A percentile compares a stretch with the other conserved stretches of the same genome.
Conservation (phyloP, 2,113 vertebrate genomes). For the Lamprologus speciosus region DNA sequence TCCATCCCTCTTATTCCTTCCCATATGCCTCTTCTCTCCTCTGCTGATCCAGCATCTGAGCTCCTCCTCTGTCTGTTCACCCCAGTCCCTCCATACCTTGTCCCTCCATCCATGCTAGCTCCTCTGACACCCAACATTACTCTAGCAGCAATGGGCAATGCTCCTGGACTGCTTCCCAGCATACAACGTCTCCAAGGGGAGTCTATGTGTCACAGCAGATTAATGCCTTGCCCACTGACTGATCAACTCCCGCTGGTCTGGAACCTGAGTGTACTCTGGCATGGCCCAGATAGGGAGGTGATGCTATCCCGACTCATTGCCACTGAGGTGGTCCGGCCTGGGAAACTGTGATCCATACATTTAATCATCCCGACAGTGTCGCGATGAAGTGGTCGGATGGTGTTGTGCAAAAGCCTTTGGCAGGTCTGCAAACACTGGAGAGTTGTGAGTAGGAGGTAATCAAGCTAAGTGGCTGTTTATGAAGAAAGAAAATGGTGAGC, state of each 20-base stretch:
- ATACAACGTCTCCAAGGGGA: constrained; percentile 57
- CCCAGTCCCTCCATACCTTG: constrained; percentile 7
- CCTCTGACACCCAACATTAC: constrained; percentile 53
- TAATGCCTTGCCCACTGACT: constrained; percentile 67
- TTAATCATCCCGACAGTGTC: constrained; percentile 42
- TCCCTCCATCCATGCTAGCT: constrained; percentile 40
- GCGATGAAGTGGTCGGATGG: constrained; percentile 1
- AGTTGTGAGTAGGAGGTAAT: constrained; percentile 33
- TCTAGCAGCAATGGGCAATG: constrained; percentile 44
- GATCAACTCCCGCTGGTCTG: constrained; percentile 62
- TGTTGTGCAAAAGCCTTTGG: constrained; percentile 1
- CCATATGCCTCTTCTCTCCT: not conserved
- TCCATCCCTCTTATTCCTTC: constrained; percentile 7
- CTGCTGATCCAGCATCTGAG: constrained; percentile 35
- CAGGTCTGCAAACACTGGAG: not conserved
- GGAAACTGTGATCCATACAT: constrained; percentile 43
- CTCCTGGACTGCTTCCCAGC: constrained; percentile 66
- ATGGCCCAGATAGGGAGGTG: constrained; percentile 59
- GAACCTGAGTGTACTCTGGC: constrained; percentile 43
- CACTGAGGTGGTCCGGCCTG: constrained; percentile 49
- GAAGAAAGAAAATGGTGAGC: constrained; percentile 40
- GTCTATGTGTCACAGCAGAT: constrained; percentile 69
- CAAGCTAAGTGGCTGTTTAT: constrained; percentile 62
- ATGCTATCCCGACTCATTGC: constrained; percentile 46
- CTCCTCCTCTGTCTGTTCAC: not conserved